Evolutionary conservation across 1,140 invertebrate species (phyloP).

Genomic region (Palaemon carinicauda): DNA sequence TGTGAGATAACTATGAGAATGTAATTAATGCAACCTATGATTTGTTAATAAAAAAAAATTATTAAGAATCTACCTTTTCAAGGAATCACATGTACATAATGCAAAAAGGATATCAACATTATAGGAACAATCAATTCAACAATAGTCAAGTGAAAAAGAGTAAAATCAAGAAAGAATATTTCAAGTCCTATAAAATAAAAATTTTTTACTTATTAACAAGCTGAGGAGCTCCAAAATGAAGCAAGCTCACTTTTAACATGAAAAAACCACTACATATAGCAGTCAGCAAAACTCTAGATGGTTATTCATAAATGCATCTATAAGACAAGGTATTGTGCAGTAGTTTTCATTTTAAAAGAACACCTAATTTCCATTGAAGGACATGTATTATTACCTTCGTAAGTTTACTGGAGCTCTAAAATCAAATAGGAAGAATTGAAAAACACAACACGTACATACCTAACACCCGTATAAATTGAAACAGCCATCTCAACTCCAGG

Average conservation of each 20-base stretch:
- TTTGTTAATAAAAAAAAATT: not conserved
- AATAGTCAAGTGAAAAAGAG: not conserved
- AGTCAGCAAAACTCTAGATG: too few species aligned
- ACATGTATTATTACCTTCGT: too few species aligned
- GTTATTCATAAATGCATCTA: too few species aligned
- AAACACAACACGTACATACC: slow-evolving; percentile 42
- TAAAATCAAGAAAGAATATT: not conserved
- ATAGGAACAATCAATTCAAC: not conserved
- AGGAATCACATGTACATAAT: not conserved
- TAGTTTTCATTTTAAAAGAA: too few species aligned
- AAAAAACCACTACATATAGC: too few species aligned
- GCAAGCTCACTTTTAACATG: too few species aligned
- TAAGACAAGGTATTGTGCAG: too few species aligned
- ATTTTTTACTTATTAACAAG: not conserved
- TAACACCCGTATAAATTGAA: slow-evolving; percentile 64
- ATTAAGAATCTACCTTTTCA: not conserved
- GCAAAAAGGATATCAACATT: not conserved
- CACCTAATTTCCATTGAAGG: too few species aligned
- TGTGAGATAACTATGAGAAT: too few species aligned
- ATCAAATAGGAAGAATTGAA: not conserved
- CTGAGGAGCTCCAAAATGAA: too few species aligned
- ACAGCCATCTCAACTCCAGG: slow-evolving; percentile 65
- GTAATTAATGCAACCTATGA: not conserved
- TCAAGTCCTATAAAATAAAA: not conserved
- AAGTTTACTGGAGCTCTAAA: too few species aligned